Evolutionary conservation across 2,888 invertebrate species (phyloP), one percentile per base, ranked within the genome.

Genomic region (Subacronicta megacephala): DNA sequence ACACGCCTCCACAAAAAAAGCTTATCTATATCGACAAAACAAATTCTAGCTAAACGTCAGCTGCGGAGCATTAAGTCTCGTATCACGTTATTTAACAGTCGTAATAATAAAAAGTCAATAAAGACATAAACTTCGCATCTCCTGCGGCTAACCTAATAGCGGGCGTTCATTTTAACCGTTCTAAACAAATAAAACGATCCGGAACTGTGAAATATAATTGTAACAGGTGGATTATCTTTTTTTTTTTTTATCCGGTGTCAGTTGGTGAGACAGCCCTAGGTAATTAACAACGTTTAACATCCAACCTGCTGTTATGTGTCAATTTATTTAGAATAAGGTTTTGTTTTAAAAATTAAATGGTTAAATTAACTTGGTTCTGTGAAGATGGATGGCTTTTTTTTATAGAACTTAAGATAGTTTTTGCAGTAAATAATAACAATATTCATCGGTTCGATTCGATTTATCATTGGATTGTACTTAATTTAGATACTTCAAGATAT

Each of bases 61-160:
- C 85, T 89, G 88, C 70, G 43, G 16, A 59, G 41, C 75, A 78
- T 83, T 76, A 81, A 55, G 58, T 43, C 10, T 51, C 40, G 63
- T 60, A 78, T 83, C 82, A 76, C 81, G 74, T 79, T 66, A 75
- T 78, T 84, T 84, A 81, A 81, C 78, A 83, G 80, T 82, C 75
- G 72, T 57, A 81, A 74, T 79, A 85, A 89, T 90, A 91, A 90
- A 91, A 87, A 78, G 67, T 63, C 79, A 87, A 91, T 92, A 89
- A 89, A 91, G 83, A 75, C 82, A 91, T 91, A 90, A 91, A 90
- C 70, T 60, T 60, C 77, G 80, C 78, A 81, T 88, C 91, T 90
- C 92, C 90, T 93, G 93, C 63, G 93, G 93, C 91, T 92, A 78
- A 89, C 90, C 92, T 92, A 90, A 93, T 93, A 87, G 87, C 80